Base-by-base conservation (phyloP, 2,888 invertebrate species). In the Ernsta delagoae region DNA sequence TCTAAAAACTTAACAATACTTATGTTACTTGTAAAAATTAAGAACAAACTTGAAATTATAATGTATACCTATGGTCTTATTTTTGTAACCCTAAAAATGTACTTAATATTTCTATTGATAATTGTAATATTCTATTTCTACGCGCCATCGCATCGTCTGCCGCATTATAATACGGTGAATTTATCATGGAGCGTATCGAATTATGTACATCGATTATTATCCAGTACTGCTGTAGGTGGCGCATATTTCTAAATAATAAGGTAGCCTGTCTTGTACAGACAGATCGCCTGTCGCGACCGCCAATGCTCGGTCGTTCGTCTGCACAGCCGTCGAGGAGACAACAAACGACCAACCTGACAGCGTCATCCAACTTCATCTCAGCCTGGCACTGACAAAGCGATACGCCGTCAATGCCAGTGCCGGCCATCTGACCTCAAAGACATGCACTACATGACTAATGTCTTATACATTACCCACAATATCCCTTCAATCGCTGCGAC, bases 331-430 rank as follows among this genome's bases (percentile, higher is more conserved):
- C 41, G 61, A 60, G 63, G 71, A 74, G 75, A 77, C 76, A 78
- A 82, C 79, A 81, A 78, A 78, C 76, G 75, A 74, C 73, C 78
- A 73, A 75, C 75, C 75, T 81, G 85, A 85, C 84, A 84, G 80
- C 80, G 75, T 77, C 82, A 85, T 86, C 82, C 79, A 83, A 80
- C 83, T 84, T 83, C 83, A 85, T 83, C 79, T 74, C 70, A 72
- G 70, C 73, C 77, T 86, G 89, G 85, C 90, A 88, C 80, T 89
- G 89, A 90, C 83, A 87, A 87, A 90, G 85, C 79, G 81, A 63
- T 59, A 69, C 75, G 77, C 74, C 78, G 77, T 80, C 78, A 80
- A 78, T 79, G 78, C 77, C 80, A 78, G 73, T 76, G 78, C 75
- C 76, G 75, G 73, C 72, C 75, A 75, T 75, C 79, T 82, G 83